phyloP scores from a whole-genome alignment of 2,113 vertebrate genomes.

The Peromyscus californicus region DNA sequence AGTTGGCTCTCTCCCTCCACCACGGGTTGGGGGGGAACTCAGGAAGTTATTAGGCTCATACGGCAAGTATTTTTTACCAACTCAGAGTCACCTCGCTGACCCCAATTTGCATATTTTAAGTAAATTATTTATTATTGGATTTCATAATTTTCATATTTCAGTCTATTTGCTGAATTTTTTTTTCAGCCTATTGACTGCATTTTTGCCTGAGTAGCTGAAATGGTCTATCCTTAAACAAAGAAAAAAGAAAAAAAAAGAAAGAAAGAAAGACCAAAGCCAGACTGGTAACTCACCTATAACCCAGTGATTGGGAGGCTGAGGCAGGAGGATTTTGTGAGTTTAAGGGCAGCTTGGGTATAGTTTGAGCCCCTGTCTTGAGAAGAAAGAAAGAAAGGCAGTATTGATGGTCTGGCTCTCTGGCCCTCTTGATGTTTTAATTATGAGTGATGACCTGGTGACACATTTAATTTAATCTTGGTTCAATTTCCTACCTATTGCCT shows the following conservation, averaged over 20 bases:
- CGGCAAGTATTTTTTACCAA: neutral
- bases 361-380: neutral
- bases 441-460: neutral
- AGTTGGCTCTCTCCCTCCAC: no score
- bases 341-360: neutral
- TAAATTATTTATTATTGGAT: constrained; percentile 20
- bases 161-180: neutral
- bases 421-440: neutral
- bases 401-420: neutral
- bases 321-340: neutral
- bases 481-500: neutral
- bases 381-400: neutral
- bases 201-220: constrained; percentile 28
- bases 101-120: neutral
- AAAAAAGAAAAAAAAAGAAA: no score
- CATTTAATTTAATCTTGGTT: neutral
- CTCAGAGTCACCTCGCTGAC: neutral
- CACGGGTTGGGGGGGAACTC: neutral
- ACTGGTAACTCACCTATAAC: neutral
- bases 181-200: neutral
- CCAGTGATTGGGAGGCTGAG: neutral
- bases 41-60: neutral
- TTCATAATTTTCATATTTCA: constrained; percentile 50
- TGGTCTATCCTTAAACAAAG: neutral
- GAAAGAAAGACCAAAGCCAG: neutral